phyloP scores from a whole-genome alignment of 2,888 invertebrate species.

The Lysandra bellargus region DNA sequence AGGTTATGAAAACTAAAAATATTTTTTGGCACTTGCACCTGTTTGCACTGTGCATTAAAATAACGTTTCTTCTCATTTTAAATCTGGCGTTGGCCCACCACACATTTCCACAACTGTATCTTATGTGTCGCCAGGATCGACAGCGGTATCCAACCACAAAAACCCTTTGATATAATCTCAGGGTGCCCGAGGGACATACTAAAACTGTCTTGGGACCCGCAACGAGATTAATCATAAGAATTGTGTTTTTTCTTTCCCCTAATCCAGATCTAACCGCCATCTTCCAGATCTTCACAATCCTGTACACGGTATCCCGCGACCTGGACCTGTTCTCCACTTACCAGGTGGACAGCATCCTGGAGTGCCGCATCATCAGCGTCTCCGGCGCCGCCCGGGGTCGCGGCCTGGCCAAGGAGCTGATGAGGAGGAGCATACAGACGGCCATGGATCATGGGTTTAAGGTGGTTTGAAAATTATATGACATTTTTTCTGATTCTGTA shows the following conservation, averaged over 20 bases:
- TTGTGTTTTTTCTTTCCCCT: background rate
- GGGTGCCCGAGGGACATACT: no score
- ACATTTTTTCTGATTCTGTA: no score
- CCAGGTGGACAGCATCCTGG: conserved; percentile 86
- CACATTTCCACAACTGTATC: no score
- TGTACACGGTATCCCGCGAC: conserved; percentile 85
- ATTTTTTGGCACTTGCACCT: no score
- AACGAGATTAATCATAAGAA: no score
- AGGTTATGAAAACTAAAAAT: no score
- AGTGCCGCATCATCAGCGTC: conserved; percentile 90
- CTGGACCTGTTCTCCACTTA: conserved; percentile 84
- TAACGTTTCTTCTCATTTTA: background rate
- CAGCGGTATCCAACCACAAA: no score
- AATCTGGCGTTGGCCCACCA: no score
- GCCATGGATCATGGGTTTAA: conserved; percentile 85
- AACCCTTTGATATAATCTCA: no score
- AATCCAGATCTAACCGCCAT: background rate
- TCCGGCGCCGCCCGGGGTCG: conserved; percentile 85
- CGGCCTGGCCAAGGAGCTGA: conserved; percentile 87
- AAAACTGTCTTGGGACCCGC: no score
- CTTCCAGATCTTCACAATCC: conserved; percentile 84
- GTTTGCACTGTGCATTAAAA: background rate
- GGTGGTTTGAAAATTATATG: conserved; percentile 61
- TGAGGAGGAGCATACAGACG: conserved; percentile 83
- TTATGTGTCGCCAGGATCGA: no score